Evolutionary conservation across 2,113 vertebrate genomes (phyloP), one percentile per base, ranked within the genome.

Genomic region (Odocoileus hemionus): DNA sequence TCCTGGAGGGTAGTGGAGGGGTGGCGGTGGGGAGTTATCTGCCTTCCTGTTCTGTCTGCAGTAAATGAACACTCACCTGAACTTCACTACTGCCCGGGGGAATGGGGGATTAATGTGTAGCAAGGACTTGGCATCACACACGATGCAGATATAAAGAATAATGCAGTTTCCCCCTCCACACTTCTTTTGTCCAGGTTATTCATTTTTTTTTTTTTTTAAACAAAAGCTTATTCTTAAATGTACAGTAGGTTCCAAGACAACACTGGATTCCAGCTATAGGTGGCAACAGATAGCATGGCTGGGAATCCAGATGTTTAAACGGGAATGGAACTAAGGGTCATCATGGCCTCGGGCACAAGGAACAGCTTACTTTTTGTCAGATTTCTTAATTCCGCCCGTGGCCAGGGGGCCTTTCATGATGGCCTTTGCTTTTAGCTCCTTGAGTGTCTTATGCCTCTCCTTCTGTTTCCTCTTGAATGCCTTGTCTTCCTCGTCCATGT

Each of bases 21-120:
- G 25, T 2, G 15, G 55, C 2, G 15, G 11, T 2, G 14, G 6
- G 78, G 54, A 52, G 5, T 6, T 6, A 83, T 25, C 15, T 5
- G 5, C 54, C 19, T 50, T 28, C 15, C 23, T 10, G 3, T 0
- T 16, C 33, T 55, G 7, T 47, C 58, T 64, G 39, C 26, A 13
- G 86, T 12, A 1, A 47, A 8, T 4, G 4, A 12, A 14, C 30
- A 3, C 45, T 12, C 25, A 14, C 21, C 60, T 28, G 94, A 30
- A 16, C 45, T 1, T 45, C 45, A 9, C 39, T 3, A 0, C 0
- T 0, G 0, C 39, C 0, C 0, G 2, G 96, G 25, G 87, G 21
- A 14, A 7, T 12, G 3, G 1, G 52, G 67, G 61, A 33, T 47
- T 21, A 2, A 0, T 28, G 6, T 47, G 4, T 16, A 47, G 54